Percentiles rank a stretch among this genome's conserved stretches.
Conservation (phyloP, 2,888 invertebrate species). For the Drosophila peninsularis region DNA sequence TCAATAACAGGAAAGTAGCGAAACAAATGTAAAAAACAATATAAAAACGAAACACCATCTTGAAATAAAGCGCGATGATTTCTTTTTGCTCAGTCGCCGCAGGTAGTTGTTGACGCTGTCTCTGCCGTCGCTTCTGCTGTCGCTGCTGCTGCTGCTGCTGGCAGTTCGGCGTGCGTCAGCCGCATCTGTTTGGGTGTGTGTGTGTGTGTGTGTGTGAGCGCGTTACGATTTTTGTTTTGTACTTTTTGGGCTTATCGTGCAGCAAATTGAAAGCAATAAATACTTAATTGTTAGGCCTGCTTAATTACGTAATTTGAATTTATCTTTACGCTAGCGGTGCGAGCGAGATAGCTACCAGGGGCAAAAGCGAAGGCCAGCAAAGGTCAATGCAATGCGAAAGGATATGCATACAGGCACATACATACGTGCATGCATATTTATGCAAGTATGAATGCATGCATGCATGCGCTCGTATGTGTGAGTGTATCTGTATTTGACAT, state of each 20-base stretch:
- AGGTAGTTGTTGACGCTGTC: slow-evolving; percentile 53
- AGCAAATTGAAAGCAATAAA: slow-evolving; percentile 75
- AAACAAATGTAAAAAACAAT: background rate
- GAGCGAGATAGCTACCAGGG: slow-evolving; percentile 22
- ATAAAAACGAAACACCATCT: slow-evolving; percentile 43
- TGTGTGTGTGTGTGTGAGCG: slow-evolving; percentile 1
- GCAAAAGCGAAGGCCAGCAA: slow-evolving; percentile 47
- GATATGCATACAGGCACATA: slow-evolving; percentile 19
- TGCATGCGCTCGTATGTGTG: background rate
- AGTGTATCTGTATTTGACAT: slow-evolving; percentile 37
- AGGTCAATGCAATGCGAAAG: slow-evolving; percentile 55
- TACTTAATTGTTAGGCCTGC: slow-evolving; percentile 70
- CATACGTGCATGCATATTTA: background rate
- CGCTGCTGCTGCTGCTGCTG: slow-evolving; percentile 9
- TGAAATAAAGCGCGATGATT: slow-evolving; percentile 63
- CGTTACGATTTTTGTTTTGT: slow-evolving; percentile 37
- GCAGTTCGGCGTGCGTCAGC: slow-evolving; percentile 24
- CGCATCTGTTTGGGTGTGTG: slow-evolving; percentile 14
- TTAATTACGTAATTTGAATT: slow-evolving; percentile 72
- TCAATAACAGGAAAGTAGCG: slow-evolving; percentile 16
- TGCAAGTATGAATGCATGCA: background rate
- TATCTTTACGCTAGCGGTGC: slow-evolving; percentile 40
- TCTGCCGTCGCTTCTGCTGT: background rate
- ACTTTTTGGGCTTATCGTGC: slow-evolving; percentile 56
- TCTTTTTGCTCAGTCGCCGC: slow-evolving; percentile 49